Conservation (phyloP, 1,140 invertebrate species). For the Drosophila sturtevanti region DNA sequence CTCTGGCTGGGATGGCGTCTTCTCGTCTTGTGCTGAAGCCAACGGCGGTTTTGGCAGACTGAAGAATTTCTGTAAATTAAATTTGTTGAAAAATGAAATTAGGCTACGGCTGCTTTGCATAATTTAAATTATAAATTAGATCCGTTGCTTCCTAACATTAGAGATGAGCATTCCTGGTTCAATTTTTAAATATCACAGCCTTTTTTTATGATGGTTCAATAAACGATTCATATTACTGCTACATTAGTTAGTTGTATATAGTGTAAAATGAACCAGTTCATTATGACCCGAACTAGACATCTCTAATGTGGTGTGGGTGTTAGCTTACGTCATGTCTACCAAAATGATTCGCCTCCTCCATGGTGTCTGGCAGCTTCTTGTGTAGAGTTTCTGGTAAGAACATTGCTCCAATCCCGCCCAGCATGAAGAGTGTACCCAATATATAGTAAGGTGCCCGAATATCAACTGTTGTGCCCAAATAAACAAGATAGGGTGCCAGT, state of each 20-base stretch:
- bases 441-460: slow-evolving; percentile 85
- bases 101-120: slow-evolving; percentile 78
- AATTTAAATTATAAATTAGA: slow-evolving; percentile 82
- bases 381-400: slow-evolving; percentile 89
- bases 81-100: slow-evolving; percentile 77
- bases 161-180: neutral
- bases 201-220: too few relatives aligned
- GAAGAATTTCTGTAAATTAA: slow-evolving; percentile 82
- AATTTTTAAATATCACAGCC: neutral
- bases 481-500: slow-evolving; percentile 88
- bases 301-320: neutral
- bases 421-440: slow-evolving; percentile 84
- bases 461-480: slow-evolving; percentile 84
- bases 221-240: neutral
- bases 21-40: slow-evolving; percentile 42
- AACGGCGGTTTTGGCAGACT: slow-evolving; percentile 76
- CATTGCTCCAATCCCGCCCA: slow-evolving; percentile 84
- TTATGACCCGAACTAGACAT: neutral
- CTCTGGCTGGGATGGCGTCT: slow-evolving; percentile 53
- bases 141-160: slow-evolving; percentile 20
- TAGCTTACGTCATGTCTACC: slow-evolving; percentile 85
- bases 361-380: slow-evolving; percentile 87
- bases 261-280: slow-evolving; percentile 18
- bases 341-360: slow-evolving; percentile 88
- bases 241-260: too few relatives aligned